A percentile compares a stretch with the other conserved stretches of the same genome.
Evolutionary conservation across 2,113 vertebrate genomes (phyloP).

Genomic region (Grus americana): DNA sequence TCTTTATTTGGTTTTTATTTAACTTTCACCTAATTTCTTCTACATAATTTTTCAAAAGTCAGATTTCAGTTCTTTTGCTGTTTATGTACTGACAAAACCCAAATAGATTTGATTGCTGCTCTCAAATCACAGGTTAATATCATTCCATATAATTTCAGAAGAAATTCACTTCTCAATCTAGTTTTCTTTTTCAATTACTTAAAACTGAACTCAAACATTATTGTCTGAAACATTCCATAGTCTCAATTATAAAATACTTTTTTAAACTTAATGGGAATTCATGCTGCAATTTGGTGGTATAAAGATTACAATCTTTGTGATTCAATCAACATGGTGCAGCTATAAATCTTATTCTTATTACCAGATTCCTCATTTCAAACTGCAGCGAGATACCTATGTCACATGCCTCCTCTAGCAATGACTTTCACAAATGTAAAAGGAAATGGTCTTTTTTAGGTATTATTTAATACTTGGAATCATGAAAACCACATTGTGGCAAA

Average conservation of each 20-base stretch:
- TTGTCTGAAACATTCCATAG: background rate
- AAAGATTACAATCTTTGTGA: background rate
- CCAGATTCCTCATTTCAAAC: background rate
- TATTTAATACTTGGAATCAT: background rate
- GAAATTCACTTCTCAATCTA: background rate
- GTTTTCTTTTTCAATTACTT: background rate
- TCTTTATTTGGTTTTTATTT: background rate
- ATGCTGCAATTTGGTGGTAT: background rate
- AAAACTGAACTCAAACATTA: background rate
- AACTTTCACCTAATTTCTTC: background rate
- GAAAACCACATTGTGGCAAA: background rate
- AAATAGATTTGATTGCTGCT: background rate
- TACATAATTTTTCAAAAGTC: background rate
- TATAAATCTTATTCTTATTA: background rate
- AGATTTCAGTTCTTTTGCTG: background rate
- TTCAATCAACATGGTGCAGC: background rate
- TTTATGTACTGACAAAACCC: background rate
- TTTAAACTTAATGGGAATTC: background rate
- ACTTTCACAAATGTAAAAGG: background rate
- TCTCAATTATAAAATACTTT: background rate
- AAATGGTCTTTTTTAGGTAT: background rate
- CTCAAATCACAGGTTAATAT: background rate
- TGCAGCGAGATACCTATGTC: background rate
- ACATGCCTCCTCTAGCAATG: background rate
- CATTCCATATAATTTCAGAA: background rate